Conservation (phyloP, 2,888 invertebrate species). For the Serripes groenlandicus region DNA sequence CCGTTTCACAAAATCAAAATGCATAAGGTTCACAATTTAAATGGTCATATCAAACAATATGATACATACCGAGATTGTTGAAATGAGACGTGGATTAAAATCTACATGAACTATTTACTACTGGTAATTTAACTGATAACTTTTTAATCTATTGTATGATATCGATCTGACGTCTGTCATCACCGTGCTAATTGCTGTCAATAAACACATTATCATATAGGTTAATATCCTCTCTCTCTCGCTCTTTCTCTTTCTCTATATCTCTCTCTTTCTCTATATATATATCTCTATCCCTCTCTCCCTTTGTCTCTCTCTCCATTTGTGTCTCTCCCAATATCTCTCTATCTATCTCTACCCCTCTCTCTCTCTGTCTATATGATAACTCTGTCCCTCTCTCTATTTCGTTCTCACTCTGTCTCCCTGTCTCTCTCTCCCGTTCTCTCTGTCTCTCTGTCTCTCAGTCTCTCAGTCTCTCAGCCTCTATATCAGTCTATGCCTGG, state of each 20-base stretch:
- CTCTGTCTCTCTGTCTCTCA: not conserved
- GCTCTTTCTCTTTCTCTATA: too few relatives aligned
- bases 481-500: too few relatives aligned
- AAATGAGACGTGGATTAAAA: too few relatives aligned
- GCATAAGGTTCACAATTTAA: too few relatives aligned
- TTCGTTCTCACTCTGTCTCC: not conserved
- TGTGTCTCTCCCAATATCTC: not conserved
- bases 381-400: not conserved
- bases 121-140: not conserved
- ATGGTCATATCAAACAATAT: too few relatives aligned
- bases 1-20: too few relatives aligned
- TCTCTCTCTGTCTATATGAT: not conserved
- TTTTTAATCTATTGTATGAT: not conserved
- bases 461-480: not conserved
- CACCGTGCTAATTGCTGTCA: slow-evolving; percentile 12
- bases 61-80: too few relatives aligned
- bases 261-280: not conserved
- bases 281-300: not conserved
- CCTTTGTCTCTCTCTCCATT: not conserved
- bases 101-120: too few relatives aligned
- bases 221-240: too few relatives aligned
- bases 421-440: slow-evolving; percentile 3
- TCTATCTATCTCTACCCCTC: not conserved
- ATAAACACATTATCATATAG: too few relatives aligned
- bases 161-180: slow-evolving; percentile 15